Conservation (phyloP, 2,113 vertebrate genomes). For the Ameiurus melas region DNA sequence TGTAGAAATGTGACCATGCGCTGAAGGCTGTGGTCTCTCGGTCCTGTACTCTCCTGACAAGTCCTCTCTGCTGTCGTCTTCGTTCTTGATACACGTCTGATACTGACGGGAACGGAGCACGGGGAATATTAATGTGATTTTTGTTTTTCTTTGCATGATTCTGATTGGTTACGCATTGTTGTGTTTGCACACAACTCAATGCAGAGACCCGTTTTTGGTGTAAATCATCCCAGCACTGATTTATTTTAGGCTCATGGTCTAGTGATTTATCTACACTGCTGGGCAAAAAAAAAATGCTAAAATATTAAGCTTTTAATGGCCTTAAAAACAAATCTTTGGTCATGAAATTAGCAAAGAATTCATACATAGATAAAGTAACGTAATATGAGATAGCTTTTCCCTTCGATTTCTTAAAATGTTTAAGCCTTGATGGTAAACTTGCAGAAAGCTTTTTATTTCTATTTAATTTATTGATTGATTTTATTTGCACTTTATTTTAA, state of each 20-base stretch:
- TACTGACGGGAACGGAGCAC: not conserved
- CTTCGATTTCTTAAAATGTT: too few relatives aligned
- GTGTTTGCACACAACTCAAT: not conserved
- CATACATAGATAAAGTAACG: too few relatives aligned
- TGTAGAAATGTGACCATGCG: not conserved
- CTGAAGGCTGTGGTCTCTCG: not conserved
- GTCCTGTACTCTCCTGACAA: not conserved
- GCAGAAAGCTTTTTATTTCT: too few relatives aligned
- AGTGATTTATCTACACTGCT: not conserved
- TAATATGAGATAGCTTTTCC: too few relatives aligned
- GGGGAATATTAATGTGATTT: not conserved
- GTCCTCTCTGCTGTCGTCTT: not conserved
- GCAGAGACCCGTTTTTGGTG: not conserved
- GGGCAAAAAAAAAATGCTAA: too few relatives aligned
- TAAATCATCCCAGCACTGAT: not conserved
- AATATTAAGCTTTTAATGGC: too few relatives aligned
- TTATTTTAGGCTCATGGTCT: not conserved
- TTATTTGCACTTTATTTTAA: too few relatives aligned
- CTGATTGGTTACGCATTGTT: not conserved
- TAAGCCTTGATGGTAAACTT: too few relatives aligned
- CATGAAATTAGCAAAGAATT: too few relatives aligned
- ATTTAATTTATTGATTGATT: not conserved
- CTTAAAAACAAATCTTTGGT: too few relatives aligned
- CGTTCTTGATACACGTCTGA: not conserved
- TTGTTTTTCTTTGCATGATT: not conserved